Evolutionary conservation across 2,797 vertebrate genomes (phyloP).

Genomic region (Hyperoplus immaculatus): DNA sequence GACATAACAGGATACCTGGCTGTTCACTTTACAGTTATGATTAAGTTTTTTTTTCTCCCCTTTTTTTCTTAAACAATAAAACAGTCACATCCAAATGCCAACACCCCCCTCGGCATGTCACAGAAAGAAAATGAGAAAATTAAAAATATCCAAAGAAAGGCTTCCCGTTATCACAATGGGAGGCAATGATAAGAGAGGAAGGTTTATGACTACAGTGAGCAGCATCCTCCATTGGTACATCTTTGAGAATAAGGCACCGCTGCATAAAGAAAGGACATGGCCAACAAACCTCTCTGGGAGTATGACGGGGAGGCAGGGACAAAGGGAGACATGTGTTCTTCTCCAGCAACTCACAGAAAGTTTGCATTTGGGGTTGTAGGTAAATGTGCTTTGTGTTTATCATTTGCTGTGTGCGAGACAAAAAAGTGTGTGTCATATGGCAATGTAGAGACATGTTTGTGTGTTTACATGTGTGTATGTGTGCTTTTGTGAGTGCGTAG

Average conservation of each 20-base stretch:
- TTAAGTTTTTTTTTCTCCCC: conserved; percentile 44
- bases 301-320: conserved; percentile 76
- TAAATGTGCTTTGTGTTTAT: conserved; percentile 70
- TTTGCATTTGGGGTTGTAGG: conserved; percentile 54
- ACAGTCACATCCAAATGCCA: conserved; percentile 82
- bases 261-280: conserved; percentile 85
- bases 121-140: conserved; percentile 69
- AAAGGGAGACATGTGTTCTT: conserved; percentile 70
- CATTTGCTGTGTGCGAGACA: conserved; percentile 56
- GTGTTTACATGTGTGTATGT: conserved; percentile 66
- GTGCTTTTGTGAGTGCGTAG: conserved; percentile 30
- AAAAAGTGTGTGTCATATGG: conserved; percentile 63
- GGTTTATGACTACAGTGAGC: conserved; percentile 83
- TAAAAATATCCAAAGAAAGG: conserved; percentile 63
- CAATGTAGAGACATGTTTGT: conserved; percentile 65
- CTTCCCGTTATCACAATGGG: conserved; percentile 56
- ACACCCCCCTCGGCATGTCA: conserved; percentile 78
- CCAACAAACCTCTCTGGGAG: conserved; percentile 76
- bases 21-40: conserved; percentile 82
- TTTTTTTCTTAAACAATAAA: conserved; percentile 72
- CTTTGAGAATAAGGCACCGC: conserved; percentile 89
- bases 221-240: conserved; percentile 87
- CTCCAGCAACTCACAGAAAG: conserved; percentile 74
- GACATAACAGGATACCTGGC: conserved; percentile 83
- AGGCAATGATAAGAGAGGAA: conserved; percentile 72